phyloP scores from a whole-genome alignment of 1,140 invertebrate genomes.

The Aphis craccivora region DNA sequence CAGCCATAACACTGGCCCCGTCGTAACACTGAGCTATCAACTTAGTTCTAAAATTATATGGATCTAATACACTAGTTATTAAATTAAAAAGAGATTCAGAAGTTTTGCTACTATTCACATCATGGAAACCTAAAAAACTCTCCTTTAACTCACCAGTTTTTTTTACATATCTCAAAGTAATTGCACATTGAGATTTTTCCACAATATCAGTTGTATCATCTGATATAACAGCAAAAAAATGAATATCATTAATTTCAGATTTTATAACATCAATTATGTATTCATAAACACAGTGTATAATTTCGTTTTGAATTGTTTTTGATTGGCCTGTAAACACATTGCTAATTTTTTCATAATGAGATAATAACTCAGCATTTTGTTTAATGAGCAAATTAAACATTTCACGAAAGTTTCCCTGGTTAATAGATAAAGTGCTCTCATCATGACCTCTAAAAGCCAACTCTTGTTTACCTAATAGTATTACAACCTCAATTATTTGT shows the following conservation, averaged over 20 bases:
- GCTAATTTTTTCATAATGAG: slow-evolving; percentile 1
- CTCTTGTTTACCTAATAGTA: slow-evolving; percentile 21
- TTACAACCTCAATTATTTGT: neutral
- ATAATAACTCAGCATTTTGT: neutral
- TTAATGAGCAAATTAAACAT: neutral
- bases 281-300: neutral
- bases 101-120: too few relatives aligned
- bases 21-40: too few relatives aligned
- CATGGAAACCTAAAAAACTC: neutral
- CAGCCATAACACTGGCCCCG: too few relatives aligned
- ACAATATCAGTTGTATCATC: slow-evolving; percentile 40
- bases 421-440: neutral
- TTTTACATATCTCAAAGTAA: neutral
- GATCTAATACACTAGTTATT: too few relatives aligned
- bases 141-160: neutral
- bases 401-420: slow-evolving; percentile 7
- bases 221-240: neutral
- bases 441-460: slow-evolving; percentile 40
- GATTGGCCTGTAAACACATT: neutral
- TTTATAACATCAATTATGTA: neutral
- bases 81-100: too few relatives aligned
- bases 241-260: neutral
- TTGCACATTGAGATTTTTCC: too few relatives aligned
- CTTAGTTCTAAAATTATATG: too few relatives aligned
- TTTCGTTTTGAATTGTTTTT: slow-evolving; percentile 18